Conservation (phyloP, 92 coral and sea anemone genomes). For the Nematostella vectensis region DNA sequence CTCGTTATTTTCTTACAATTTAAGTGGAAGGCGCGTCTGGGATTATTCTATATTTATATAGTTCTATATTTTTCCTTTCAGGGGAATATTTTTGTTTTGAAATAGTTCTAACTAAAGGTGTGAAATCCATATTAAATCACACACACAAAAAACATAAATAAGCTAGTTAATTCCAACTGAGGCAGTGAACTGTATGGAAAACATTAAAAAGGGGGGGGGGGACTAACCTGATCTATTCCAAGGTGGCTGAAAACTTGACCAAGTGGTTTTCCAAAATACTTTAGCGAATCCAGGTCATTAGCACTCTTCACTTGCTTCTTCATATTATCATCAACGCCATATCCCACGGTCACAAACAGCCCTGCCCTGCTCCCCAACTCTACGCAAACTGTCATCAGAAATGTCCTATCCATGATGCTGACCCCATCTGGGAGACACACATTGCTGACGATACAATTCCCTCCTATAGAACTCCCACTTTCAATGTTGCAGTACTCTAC, state of each 20-base stretch:
- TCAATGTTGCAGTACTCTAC: constrained; percentile 77
- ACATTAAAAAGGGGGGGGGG: too few species aligned
- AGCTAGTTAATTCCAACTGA: too few species aligned
- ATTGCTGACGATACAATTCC: constrained; percentile 69
- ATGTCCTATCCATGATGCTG: constrained; percentile 48
- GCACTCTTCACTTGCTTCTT: constrained; percentile 51
- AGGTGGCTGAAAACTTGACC: constrained; percentile 46
- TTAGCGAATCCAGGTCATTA: constrained; percentile 48
- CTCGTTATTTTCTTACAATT: too few species aligned
- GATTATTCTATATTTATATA: too few species aligned
- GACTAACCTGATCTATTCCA: constrained; percentile 62
- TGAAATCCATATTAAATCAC: too few species aligned
- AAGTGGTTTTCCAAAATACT: constrained; percentile 61
- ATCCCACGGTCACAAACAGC: constrained; percentile 84
- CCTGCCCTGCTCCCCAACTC: constrained; percentile 35
- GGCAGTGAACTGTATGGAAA: too few species aligned
- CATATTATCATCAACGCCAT: constrained; percentile 69
- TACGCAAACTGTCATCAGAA: constrained; percentile 80
- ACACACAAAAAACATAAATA: too few species aligned
- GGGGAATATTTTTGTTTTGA: too few species aligned
- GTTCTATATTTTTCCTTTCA: too few species aligned
- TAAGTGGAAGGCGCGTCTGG: too few species aligned
- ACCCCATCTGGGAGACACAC: constrained; percentile 62
- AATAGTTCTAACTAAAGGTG: too few species aligned
- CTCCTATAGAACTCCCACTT: constrained; percentile 48